Evolutionary conservation across 1,140 invertebrate genomes (phyloP).

Genomic region (Octopus sinensis): DNA sequence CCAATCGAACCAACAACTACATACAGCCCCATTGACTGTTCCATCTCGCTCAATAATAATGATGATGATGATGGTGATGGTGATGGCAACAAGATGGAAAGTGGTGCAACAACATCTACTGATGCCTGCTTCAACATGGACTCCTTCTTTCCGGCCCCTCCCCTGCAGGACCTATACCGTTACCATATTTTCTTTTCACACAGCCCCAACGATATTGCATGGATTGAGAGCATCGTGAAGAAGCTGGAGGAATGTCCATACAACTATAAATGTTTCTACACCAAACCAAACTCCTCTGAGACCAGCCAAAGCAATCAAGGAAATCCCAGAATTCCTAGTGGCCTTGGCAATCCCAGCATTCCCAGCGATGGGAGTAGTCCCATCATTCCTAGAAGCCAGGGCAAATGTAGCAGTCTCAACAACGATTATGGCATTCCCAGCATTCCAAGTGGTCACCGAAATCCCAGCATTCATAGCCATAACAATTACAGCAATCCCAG

Average conservation of each 20-base stretch:
- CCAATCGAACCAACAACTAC: too few relatives aligned
- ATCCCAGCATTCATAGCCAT: too few relatives aligned
- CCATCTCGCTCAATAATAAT: background rate
- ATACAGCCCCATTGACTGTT: background rate
- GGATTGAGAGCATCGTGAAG: slow-evolving; percentile 41
- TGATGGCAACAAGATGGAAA: background rate
- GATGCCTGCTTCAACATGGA: slow-evolving; percentile 20
- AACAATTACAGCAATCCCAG: too few relatives aligned
- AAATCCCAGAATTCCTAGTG: too few relatives aligned
- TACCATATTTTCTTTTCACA: slow-evolving; percentile 51
- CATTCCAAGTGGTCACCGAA: too few relatives aligned
- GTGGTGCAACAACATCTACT: background rate
- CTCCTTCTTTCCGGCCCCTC: slow-evolving; percentile 32
- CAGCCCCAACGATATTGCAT: slow-evolving; percentile 39
- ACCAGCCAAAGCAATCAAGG: too few relatives aligned
- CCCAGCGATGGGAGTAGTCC: too few relatives aligned
- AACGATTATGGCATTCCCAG: too few relatives aligned
- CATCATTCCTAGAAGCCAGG: too few relatives aligned
- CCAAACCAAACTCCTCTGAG: too few relatives aligned
- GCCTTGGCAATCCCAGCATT: too few relatives aligned
- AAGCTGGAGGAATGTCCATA: slow-evolving; percentile 42
- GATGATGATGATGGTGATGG: background rate
- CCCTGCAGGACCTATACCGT: slow-evolving; percentile 44
- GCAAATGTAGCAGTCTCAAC: too few relatives aligned
- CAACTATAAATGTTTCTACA: slow-evolving; percentile 42